Evolutionary conservation across 2,113 vertebrate species (phyloP), one percentile per base, ranked within the genome.

Genomic region (Cephalopholis sonnerati): DNA sequence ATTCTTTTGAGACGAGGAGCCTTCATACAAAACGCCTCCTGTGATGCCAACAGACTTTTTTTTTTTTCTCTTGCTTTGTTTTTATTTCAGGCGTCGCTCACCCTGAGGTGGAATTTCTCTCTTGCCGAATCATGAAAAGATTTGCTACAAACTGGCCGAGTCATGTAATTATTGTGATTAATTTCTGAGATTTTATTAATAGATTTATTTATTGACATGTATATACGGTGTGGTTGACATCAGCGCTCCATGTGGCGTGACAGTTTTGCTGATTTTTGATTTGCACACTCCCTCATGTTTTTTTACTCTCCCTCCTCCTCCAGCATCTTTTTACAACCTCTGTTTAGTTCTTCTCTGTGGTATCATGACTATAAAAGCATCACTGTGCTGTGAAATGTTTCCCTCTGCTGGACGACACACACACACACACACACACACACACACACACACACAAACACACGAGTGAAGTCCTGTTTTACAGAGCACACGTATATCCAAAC

Each of bases 201-300:
- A 64, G 36, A 78, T 91, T 85, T 81, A 71, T 92, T 86, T 81
- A 79, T 85, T 22, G 53, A 67, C 62, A 25, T 93, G 79, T 92
- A 90, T 64, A 80, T 90, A 83, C 0, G 1, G 58, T 63, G 53
- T 84, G 53, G 70, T 78, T 77, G 46, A 70, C 58, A 57, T 46
- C 17, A 80, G 67, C 75, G 48, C 82, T 68, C 12, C 46, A 3
- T 20, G 67, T 74, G 86, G 89, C 75, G 61, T 72, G 85, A 88
- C 85, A 90, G 88, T 92, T 93, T 91, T 88, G 91, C 88, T 85
- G 74, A 77, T 90, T 90, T 44, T 92, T 91, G 78, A 91, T 90
- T 92, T 92, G 91, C 91, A 92, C 88, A 84, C 70, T 70, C 62
- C 74, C 55, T 76, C 10, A 5, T n/a, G 6, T 79, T 53, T 81